Percentiles rank a stretch among this genome's conserved stretches.
Evolutionary conservation across 2,888 invertebrate genomes (phyloP).

Genomic region (Drosophila affinis): DNA sequence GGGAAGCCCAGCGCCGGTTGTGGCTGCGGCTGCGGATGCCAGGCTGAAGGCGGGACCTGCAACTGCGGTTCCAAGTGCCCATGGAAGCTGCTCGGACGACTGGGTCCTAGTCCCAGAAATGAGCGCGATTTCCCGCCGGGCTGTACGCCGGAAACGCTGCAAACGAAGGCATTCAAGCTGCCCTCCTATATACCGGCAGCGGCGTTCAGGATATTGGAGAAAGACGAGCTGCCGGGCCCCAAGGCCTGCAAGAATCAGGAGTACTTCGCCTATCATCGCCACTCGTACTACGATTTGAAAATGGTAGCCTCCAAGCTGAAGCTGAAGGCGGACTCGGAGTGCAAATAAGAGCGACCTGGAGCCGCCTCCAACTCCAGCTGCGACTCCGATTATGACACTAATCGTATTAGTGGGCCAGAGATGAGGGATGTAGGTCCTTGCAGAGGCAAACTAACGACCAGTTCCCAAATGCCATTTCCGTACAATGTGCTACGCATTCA

Average conservation of each 20-base stretch:
- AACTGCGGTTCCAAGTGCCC: constrained; percentile 20
- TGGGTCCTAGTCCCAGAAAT: constrained; percentile 9
- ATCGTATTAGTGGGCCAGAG: constrained; percentile 72
- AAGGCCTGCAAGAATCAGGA: constrained; percentile 58
- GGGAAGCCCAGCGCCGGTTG: no score
- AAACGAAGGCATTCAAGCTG: constrained; percentile 23
- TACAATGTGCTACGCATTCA: constrained; percentile 49
- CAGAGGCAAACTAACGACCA: constrained; percentile 35
- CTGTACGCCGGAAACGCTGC: constrained; percentile 18
- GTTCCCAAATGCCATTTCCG: constrained; percentile 75
- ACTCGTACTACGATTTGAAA: constrained; percentile 41
- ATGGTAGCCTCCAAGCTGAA: constrained; percentile 5
- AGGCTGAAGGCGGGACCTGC: constrained; percentile 3
- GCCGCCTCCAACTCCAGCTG: constrained; percentile 13
- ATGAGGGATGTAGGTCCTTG: constrained; percentile 6
- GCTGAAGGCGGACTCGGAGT: not conserved
- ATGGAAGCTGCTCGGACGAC: not conserved
- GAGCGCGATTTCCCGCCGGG: constrained; percentile 25
- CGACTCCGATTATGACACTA: constrained; percentile 70
- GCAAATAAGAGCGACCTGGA: not conserved
- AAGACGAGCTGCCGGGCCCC: constrained; percentile 45
- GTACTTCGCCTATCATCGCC: constrained; percentile 41
- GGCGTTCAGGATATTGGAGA: constrained; percentile 15
- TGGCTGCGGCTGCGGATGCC: not conserved
- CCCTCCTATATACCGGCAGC: constrained; percentile 37